These are phyloP conservation scores for Taurulus bubalis DNA, from an alignment of 2,113 vertebrate genomes.

Conservation along the genomic window DNA sequence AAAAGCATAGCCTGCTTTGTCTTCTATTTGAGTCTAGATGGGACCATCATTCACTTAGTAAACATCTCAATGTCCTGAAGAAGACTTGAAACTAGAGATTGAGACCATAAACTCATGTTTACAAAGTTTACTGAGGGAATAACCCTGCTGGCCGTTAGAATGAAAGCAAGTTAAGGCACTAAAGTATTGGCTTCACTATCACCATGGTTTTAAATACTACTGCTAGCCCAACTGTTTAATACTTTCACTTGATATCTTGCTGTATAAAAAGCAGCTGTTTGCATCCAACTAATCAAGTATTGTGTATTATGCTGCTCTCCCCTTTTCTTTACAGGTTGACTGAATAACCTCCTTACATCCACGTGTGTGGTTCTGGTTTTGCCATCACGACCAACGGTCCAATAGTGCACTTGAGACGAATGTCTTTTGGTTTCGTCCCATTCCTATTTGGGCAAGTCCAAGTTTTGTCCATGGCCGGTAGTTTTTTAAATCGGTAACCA, in stretches of 20 bases:
- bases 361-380: slow-evolving; percentile 11
- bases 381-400: background rate
- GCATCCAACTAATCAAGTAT: background rate
- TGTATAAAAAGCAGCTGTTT: too few relatives aligned
- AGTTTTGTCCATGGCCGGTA: slow-evolving; percentile 85
- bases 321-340: slow-evolving; percentile 40
- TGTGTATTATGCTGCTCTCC: background rate
- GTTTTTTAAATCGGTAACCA: slow-evolving; percentile 86
- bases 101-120: background rate
- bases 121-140: background rate
- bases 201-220: slow-evolving; percentile 19
- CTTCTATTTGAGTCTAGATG: background rate
- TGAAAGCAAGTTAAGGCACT: background rate
- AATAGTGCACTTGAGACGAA: slow-evolving; percentile 4
- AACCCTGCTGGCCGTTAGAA: background rate
- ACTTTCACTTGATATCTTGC: background rate
- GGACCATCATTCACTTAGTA: background rate
- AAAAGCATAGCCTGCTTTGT: background rate
- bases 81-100: background rate
- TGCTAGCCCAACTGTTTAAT: background rate
- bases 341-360: slow-evolving; percentile 1
- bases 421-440: slow-evolving; percentile 33
- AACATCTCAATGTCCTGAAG: too few relatives aligned
- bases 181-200: background rate
- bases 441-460: slow-evolving; percentile 53